Base-by-base conservation (phyloP, 2,113 vertebrate species). In the Taurulus bubalis region DNA sequence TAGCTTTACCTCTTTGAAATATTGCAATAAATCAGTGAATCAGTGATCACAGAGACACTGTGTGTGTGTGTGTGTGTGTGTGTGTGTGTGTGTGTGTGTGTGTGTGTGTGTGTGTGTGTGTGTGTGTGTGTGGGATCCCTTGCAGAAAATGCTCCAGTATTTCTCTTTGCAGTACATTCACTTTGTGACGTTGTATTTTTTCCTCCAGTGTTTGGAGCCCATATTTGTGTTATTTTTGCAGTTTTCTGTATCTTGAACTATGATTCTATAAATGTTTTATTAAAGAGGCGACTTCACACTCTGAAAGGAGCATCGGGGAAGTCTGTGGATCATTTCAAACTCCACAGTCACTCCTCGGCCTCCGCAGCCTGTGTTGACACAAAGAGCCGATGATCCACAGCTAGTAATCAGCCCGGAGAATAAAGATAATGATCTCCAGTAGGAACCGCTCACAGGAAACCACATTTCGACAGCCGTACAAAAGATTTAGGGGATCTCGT, bases 1-100 rank as follows among this genome's bases (percentile, higher is more conserved):
- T 67, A 62, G 47, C 32, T 74, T 65, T 38, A 22, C 20, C 47
- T 66, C 68, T 77, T 85, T 85, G 67, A 81, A 68, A 77, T 45
- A 60, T 45, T 62, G 68, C 36, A 24, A 67, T n/a, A n/a, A n/a
- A 34, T 53, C 67, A 67, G 42, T 77, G 62, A 80, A 72, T 85
- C 73, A 81, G 24, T 42, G 59, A 66, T 79, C 71, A 42, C 51
- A 71, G 24, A 75, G 38, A 65, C 58, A 18, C 22, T 11, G 30
- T 67, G n/a, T 55, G 1, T 75, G 34, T 6, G 34, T 34, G 34
- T 6, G 34, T 34, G 34, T 6, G 0, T 24, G 0, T 51, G 8
- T 73, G 3, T 74, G 28, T 71, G 10, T 60, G 38, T 60, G 69
- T 58, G 16, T 60, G 26, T 59, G 36, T 75, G 30, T 34, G 30